Conservation (phyloP, 2,888 invertebrate genomes). For the Prosopocoilus inquinatus region DNA sequence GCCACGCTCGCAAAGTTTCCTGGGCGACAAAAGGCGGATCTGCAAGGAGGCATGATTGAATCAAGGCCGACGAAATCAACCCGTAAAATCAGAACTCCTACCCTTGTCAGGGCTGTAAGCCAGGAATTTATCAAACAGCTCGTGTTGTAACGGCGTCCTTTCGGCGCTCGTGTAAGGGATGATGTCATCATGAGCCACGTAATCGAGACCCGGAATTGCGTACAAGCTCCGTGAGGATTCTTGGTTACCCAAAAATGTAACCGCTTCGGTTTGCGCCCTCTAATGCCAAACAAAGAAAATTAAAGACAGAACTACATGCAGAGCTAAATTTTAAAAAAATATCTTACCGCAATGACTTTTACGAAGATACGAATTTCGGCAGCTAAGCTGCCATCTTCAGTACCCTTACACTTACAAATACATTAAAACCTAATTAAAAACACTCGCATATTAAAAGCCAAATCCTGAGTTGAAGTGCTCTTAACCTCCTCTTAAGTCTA, state of each 20-base stretch:
- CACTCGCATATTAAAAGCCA: too few species aligned
- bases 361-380: too few species aligned
- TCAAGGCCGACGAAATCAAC: neutral
- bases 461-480: too few species aligned
- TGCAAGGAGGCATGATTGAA: slow-evolving; percentile 29
- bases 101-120: slow-evolving; percentile 75
- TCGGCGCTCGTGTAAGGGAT: slow-evolving; percentile 91
- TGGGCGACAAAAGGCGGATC: slow-evolving; percentile 87
- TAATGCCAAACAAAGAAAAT: slow-evolving; percentile 42
- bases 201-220: slow-evolving; percentile 96
- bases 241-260: slow-evolving; percentile 94
- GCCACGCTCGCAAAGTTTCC: slow-evolving; percentile 92
- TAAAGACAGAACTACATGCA: neutral
- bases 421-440: too few species aligned
- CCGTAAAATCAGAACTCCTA: slow-evolving; percentile 36
- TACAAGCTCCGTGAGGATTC: slow-evolving; percentile 93
- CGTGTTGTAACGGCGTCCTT: slow-evolving; percentile 87
- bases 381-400: too few species aligned
- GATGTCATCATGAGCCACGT: slow-evolving; percentile 97
- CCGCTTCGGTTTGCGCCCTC: slow-evolving; percentile 98
- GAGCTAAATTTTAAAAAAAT: too few species aligned
- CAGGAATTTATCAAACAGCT: slow-evolving; percentile 94
- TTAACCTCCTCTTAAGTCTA: too few species aligned
- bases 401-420: too few species aligned
- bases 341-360: too few species aligned